These are phyloP conservation scores for Sibirionetta formosa DNA, from an alignment of 2,797 vertebrate genomes.

Conservation along the genomic window DNA sequence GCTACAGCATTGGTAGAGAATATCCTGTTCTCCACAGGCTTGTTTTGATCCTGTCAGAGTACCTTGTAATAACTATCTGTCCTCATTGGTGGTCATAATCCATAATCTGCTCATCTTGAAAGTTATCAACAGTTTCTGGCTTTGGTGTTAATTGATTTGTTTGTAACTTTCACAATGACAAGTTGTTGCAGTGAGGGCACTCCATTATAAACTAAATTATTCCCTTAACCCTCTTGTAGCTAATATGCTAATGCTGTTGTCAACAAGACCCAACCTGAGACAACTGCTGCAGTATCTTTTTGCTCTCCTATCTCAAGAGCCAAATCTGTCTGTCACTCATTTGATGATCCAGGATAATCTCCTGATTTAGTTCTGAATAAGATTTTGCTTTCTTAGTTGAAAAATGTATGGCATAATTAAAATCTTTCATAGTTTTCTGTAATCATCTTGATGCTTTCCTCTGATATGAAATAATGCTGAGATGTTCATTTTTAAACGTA, in stretches of 20 bases:
- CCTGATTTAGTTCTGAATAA: background rate
- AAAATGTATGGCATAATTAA: background rate
- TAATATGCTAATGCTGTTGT: background rate
- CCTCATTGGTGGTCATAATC: background rate
- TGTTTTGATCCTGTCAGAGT: background rate
- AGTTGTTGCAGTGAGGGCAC: background rate
- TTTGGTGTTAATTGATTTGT: background rate
- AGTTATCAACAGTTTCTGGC: background rate
- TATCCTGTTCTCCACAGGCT: fast-evolving
- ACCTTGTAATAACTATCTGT: background rate
- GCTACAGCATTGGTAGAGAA: background rate
- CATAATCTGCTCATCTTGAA: background rate
- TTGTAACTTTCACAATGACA: background rate
- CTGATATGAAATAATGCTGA: background rate
- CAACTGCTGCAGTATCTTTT: background rate
- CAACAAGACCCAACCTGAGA: background rate
- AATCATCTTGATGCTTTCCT: background rate
- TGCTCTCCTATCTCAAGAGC: background rate
- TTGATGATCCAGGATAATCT: background rate
- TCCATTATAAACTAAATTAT: background rate
- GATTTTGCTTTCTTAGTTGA: background rate
- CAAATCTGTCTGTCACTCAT: background rate
- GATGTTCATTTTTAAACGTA: background rate
- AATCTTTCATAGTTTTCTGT: background rate
- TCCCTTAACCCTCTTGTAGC: background rate